Evolutionary conservation across 1,140 invertebrate species (phyloP), one percentile per base, ranked within the genome.

Genomic region (Drosophila paulistorum): DNA sequence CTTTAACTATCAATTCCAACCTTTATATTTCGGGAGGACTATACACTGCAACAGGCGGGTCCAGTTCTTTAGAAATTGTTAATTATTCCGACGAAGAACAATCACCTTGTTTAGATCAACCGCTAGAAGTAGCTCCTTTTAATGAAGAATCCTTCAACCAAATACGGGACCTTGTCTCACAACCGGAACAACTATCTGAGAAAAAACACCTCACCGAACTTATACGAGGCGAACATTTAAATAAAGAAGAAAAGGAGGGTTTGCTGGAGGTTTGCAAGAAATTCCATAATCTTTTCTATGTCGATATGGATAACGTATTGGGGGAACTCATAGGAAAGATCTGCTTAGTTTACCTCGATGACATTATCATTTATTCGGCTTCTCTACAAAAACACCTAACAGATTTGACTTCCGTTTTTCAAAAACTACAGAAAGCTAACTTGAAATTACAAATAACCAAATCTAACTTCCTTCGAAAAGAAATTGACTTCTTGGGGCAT

Each of bases 401-500:
- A 9, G 42, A 63, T 9, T 2, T 63, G 1, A 30, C 7, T 30
- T 13, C 39, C 7, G 60, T 62, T 9, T 62, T 62, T 10, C 20
- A 4, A 14, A 62, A 26, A 23, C 14, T 62, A 2, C 14, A n/a
- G 9, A 11, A 63, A 1, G 39, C 61, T 0, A 63, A 63, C n/a
- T n/a, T n/a, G n/a, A n/a, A n/a, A n/a, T n/a, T n/a, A n/a, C n/a
- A n/a, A n/a, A n/a, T n/a, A n/a, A n/a, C n/a, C n/a, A n/a, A n/a
- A n/a, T n/a, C 61, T 0, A 63, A 63, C 7, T 14, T 63, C 26
- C 26, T 26, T 26, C 26, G 26, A 26, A 26, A 14, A 30, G n/a
- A 63, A 14, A n/a, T 62, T 1, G 41, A 42, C 3, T 63, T 63
- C 13, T 17, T 63, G 13, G 61, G 61, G 9, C 42, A 63, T 1